phyloP scores from a whole-genome alignment of 2,797 vertebrate genomes.

The Erethizon dorsatum region DNA sequence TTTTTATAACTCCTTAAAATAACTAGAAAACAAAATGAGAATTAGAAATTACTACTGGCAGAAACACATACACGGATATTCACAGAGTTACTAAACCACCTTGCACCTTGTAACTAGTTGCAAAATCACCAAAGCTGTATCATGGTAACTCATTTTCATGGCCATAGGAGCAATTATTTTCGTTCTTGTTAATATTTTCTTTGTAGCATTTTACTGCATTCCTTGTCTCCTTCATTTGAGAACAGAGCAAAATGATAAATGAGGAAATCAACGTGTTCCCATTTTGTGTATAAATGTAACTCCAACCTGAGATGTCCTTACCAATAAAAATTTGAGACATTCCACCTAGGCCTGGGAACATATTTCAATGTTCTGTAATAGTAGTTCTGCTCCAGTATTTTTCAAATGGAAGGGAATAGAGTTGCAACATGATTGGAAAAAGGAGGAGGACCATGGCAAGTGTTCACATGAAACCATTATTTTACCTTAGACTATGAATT shows the following conservation, averaged over 20 bases:
- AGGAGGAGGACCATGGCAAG: background rate
- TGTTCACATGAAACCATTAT: background rate
- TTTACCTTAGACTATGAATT: background rate
- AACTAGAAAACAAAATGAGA: background rate
- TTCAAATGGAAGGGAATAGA: background rate
- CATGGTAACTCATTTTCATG: background rate
- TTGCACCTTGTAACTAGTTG: background rate
- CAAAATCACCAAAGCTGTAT: background rate
- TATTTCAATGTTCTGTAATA: background rate
- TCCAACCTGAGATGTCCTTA: background rate
- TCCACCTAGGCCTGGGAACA: background rate
- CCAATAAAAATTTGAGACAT: background rate
- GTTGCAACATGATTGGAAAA: background rate
- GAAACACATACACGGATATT: background rate
- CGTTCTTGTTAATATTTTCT: background rate
- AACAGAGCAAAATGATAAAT: background rate
- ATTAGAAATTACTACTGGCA: background rate
- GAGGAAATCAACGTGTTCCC: background rate
- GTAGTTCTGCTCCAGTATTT: background rate
- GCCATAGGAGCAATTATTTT: background rate
- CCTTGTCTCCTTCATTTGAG: background rate
- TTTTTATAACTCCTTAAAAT: slow-evolving; percentile 1
- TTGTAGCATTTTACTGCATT: background rate
- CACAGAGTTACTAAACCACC: background rate
- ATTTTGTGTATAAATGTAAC: background rate